Evolutionary conservation across 2,888 invertebrate genomes (phyloP), one percentile per base, ranked within the genome.

Genomic region (Cephonodes hylas): DNA sequence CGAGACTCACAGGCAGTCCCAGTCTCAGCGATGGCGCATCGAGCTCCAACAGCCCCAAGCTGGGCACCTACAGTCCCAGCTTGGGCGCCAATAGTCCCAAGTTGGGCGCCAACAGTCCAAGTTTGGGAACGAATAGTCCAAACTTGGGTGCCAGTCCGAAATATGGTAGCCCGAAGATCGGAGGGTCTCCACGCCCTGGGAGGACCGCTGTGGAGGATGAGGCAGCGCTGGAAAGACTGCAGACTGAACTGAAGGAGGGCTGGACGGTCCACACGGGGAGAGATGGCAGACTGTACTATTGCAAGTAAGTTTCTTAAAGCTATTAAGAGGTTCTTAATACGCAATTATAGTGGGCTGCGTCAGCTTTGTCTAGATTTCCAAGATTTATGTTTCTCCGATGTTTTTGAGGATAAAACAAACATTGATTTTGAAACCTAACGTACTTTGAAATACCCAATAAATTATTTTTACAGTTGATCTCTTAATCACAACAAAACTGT

Each of bases 291-390:
- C 94, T 96, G 65, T 97, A 97, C 89, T 98, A 96, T 93, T 97
- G 97, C 96, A 97, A 98, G 97, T 97, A 90, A 95, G 97, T 94
- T n/a, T n/a, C n/a, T n/a, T n/a, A n/a, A n/a, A n/a, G n/a, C n/a
- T n/a, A n/a, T n/a, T n/a, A n/a, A n/a, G n/a, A n/a, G n/a, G n/a
- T n/a, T n/a, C n/a, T n/a, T n/a, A n/a, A n/a, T n/a, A n/a, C n/a
- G n/a, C n/a, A n/a, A n/a, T n/a, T n/a, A n/a, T n/a, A n/a, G n/a
- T n/a, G n/a, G n/a, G n/a, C n/a, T n/a, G n/a, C n/a, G n/a, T n/a
- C n/a, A n/a, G n/a, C n/a, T n/a, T n/a, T n/a, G n/a, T n/a, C n/a
- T n/a, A n/a, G 13, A 34, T 2, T 34, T 34, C 34, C 34, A 34
- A 13, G 8, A 34, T 34, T 13, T 2, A 34, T 13, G 13, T 8